Conservation (phyloP, 2,797 vertebrate species). For the Urophycis tenuis region DNA sequence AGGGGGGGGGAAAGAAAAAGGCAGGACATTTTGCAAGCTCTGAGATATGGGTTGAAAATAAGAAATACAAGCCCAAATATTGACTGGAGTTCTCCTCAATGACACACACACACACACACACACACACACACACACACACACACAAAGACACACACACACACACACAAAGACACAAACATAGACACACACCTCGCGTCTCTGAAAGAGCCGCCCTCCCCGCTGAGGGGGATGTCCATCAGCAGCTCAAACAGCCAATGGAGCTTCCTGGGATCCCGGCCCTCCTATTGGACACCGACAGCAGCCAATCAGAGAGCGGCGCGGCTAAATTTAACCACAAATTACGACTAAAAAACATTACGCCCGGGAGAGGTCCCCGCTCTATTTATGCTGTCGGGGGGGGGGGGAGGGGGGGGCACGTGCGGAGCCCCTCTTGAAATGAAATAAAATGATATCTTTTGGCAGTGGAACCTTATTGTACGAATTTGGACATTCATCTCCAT, state of each 20-base stretch:
- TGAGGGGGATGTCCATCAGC: conserved; percentile 89
- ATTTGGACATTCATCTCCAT: neutral
- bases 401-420: neutral
- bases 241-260: conserved; percentile 94
- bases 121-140: too few species aligned
- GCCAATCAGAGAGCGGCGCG: conserved; percentile 10
- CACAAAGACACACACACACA: too few species aligned
- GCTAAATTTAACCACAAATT: neutral
- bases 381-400: too few species aligned
- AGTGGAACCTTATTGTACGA: neutral
- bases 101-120: neutral
- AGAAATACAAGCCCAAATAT: conserved; percentile 24
- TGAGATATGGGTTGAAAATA: conserved; percentile 28
- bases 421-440: neutral
- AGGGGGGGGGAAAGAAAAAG: too few species aligned
- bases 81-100: conserved; percentile 1
- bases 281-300: conserved; percentile 66
- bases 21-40: conserved; percentile 25
- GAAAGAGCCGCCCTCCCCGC: conserved; percentile 93
- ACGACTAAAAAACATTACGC: neutral
- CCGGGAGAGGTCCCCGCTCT: neutral
- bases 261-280: conserved; percentile 93
- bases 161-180: conserved; percentile 2
- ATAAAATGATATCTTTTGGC: neutral
- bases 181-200: conserved; percentile 69